phyloP scores from a whole-genome alignment of 2,888 invertebrate species.

The Bibio marci region DNA sequence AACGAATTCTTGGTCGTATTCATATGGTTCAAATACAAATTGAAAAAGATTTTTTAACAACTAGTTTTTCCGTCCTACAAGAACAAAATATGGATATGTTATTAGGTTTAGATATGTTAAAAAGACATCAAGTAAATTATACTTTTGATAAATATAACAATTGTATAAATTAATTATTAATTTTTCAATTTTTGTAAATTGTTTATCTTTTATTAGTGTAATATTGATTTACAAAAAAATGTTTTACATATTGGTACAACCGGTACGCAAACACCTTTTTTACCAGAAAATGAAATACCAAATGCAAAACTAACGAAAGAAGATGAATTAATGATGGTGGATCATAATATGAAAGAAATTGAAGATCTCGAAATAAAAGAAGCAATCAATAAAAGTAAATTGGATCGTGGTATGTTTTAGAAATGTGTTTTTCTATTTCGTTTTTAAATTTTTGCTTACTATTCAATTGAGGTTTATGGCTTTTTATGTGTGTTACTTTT shows the following conservation, averaged over 20 bases:
- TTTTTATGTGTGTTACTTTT: too few relatives aligned
- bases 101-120: slow-evolving; percentile 92
- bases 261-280: slow-evolving; percentile 75
- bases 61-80: slow-evolving; percentile 91
- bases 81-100: slow-evolving; percentile 98
- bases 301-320: slow-evolving; percentile 62
- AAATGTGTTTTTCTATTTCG: too few relatives aligned
- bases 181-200: too few relatives aligned
- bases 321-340: slow-evolving; percentile 36
- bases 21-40: slow-evolving; percentile 97
- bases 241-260: slow-evolving; percentile 86
- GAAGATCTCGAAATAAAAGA: slow-evolving; percentile 55
- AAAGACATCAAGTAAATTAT: slow-evolving; percentile 68
- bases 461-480: too few relatives aligned
- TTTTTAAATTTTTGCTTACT: too few relatives aligned
- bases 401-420: slow-evolving; percentile 26
- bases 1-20: slow-evolving; percentile 88
- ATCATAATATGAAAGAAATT: slow-evolving; percentile 28
- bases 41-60: slow-evolving; percentile 80
- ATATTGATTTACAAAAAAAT: slow-evolving; percentile 79
- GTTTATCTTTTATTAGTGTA: slow-evolving; percentile 18
- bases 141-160: background rate
- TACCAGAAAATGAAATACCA: slow-evolving; percentile 50
- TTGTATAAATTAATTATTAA: background rate
- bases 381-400: slow-evolving; percentile 54